Conservation (phyloP, 2,888 invertebrate genomes). For the Parthenolecanium corni region DNA sequence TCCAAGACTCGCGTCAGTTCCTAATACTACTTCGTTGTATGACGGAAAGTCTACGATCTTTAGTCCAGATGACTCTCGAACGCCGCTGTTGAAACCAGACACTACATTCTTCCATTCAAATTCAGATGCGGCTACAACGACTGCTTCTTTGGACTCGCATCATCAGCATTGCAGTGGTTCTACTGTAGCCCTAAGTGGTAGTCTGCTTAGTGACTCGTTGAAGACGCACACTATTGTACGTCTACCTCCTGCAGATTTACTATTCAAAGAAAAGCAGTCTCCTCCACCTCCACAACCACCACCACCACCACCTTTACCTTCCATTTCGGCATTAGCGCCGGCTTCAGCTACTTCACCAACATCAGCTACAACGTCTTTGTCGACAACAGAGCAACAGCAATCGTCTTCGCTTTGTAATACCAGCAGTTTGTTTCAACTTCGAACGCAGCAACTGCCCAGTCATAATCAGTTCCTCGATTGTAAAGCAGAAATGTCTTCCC, state of each 20-base stretch:
- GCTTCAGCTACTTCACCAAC: no score
- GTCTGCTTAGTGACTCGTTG: background rate
- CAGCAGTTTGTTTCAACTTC: background rate
- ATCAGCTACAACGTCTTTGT: no score
- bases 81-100: conserved; percentile 16
- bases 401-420: no score
- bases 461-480: conserved; percentile 4
- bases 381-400: no score
- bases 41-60: background rate
- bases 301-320: no score
- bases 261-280: background rate
- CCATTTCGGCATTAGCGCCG: no score
- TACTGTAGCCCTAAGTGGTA: no score
- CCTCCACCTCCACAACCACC: no score
- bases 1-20: conserved; percentile 9
- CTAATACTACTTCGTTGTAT: background rate
- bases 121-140: background rate
- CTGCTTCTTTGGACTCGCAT: background rate
- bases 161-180: no score
- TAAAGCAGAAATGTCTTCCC: background rate
- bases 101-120: conserved; percentile 15
- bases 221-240: background rate
- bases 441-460: background rate
- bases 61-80: background rate
- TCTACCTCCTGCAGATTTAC: background rate